Conservation (phyloP, 2,888 invertebrate genomes). For the Drosophila limbata region DNA sequence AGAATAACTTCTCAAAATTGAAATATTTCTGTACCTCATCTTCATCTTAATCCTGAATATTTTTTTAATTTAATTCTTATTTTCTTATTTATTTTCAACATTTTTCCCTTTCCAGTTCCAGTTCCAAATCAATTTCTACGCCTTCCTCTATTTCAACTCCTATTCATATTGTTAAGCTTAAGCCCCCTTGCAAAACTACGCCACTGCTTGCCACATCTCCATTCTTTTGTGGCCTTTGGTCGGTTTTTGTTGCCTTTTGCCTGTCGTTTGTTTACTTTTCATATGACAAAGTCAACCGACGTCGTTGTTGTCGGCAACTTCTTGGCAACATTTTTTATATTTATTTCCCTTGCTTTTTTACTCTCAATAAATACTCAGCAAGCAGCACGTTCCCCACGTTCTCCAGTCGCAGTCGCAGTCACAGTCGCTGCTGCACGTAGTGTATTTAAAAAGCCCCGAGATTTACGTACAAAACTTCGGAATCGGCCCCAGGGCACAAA, state of each 20-base stretch:
- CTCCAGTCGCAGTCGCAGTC: conserved; percentile 49
- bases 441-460: conserved; percentile 71
- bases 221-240: conserved; percentile 41
- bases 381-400: conserved; percentile 67
- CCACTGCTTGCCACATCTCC: conserved; percentile 29
- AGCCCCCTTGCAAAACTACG: conserved; percentile 14
- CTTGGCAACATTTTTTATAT: conserved; percentile 62
- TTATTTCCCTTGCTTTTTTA: conserved; percentile 36
- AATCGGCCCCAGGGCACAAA: conserved; percentile 43
- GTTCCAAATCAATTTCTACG: not conserved
- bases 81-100: not conserved
- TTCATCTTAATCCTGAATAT: no score
- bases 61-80: no score
- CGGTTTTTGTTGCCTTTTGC: conserved; percentile 66
- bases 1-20: not conserved
- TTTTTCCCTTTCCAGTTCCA: no score
- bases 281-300: conserved; percentile 76
- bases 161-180: not conserved
- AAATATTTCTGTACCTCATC: not conserved
- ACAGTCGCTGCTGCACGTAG: conserved; percentile 65
- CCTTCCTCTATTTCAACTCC: not conserved
- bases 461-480: conserved; percentile 73
- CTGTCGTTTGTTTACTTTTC: conserved; percentile 77
- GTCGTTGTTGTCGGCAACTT: conserved; percentile 68
- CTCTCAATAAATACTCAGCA: conserved; percentile 69